Conservation (phyloP, 2,113 vertebrate species). For the Caloenas nicobarica region DNA sequence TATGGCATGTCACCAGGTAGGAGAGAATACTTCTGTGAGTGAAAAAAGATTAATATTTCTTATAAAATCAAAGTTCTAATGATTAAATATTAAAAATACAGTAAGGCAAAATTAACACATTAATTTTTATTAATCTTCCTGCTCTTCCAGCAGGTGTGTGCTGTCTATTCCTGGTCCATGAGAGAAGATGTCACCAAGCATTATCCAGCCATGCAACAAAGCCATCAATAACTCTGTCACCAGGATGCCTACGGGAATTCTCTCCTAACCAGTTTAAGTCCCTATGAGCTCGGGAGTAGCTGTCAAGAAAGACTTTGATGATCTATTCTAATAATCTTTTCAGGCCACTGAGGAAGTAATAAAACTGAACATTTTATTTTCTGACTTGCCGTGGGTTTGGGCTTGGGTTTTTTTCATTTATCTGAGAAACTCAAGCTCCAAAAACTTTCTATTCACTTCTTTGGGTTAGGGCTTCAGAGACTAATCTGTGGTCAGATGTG, state of each 20-base stretch:
- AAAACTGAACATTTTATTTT: conserved; percentile 17
- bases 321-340: not conserved
- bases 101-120: not conserved
- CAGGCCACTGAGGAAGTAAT: not conserved
- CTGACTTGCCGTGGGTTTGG: not conserved
- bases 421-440: not conserved
- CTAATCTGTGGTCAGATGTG: not conserved
- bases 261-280: conserved; percentile 22
- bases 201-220: not conserved
- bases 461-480: not conserved
- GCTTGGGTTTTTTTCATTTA: not conserved
- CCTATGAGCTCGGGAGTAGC: not conserved
- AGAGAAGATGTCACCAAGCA: not conserved
- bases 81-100: not conserved
- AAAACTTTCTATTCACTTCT: not conserved
- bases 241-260: not conserved
- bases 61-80: not conserved
- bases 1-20: not conserved
- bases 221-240: not conserved
- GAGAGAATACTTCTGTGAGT: not conserved
- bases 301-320: not conserved
- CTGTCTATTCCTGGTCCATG: not conserved
- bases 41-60: not conserved
- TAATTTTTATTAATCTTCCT: not conserved
- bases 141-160: not conserved